Conservation (phyloP, 2,888 invertebrate species). For the Maniola hyperantus region DNA sequence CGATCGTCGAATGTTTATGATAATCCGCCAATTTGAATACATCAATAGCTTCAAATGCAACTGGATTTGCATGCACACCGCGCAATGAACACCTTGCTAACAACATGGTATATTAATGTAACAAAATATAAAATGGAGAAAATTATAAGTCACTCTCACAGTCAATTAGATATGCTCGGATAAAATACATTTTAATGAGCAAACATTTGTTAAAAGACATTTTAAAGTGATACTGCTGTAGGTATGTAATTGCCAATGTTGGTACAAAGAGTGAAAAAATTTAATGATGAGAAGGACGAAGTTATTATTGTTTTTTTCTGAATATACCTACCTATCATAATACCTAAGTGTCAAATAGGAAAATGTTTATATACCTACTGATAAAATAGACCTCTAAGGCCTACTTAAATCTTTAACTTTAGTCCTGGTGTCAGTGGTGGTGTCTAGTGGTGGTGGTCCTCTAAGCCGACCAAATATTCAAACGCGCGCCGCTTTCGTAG, state of each 20-base stretch:
- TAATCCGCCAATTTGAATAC: constrained; percentile 45
- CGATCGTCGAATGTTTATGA: constrained; percentile 32
- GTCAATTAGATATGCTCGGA: constrained; percentile 64
- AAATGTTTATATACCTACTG: too few relatives aligned
- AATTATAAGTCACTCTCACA: constrained; percentile 42
- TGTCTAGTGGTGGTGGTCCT: too few relatives aligned
- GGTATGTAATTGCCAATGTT: not conserved
- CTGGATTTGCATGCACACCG: constrained; percentile 40
- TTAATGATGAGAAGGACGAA: too few relatives aligned
- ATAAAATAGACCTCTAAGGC: too few relatives aligned
- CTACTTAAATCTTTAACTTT: too few relatives aligned
- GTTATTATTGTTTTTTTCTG: too few relatives aligned
- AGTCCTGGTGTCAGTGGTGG: too few relatives aligned
- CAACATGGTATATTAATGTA: constrained; percentile 3
- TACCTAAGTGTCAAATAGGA: too few relatives aligned
- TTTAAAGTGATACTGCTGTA: not conserved
- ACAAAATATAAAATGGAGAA: constrained; percentile 2
- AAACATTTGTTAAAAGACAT: constrained; percentile 60
- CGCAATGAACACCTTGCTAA: constrained; percentile 18
- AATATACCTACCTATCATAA: too few relatives aligned
- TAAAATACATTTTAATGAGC: constrained; percentile 59
- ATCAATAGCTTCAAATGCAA: constrained; percentile 40
- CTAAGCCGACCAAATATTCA: too few relatives aligned
- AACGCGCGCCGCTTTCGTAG: too few relatives aligned
- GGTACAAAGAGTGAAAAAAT: not conserved